These are phyloP conservation scores for Hemichromis elongatus DNA, from an alignment of 2,113 vertebrate species.

Conservation along the genomic window DNA sequence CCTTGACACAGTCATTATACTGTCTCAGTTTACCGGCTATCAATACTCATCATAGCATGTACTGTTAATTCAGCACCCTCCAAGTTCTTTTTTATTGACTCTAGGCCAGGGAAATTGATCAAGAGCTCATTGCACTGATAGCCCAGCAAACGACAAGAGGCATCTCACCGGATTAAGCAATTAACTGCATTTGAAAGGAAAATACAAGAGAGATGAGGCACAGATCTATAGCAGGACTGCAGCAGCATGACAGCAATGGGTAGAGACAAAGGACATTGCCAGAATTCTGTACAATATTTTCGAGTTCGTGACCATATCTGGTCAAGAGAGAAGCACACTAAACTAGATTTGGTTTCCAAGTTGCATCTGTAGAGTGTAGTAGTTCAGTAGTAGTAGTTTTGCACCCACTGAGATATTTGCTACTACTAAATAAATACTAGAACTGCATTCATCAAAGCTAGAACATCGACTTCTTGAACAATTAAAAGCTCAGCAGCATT, in stretches of 20 bases:
- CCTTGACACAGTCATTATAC: background rate
- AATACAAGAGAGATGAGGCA: background rate
- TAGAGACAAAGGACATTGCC: background rate
- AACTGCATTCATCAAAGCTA: background rate
- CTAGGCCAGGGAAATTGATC: background rate
- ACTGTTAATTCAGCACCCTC: background rate
- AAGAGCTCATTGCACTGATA: background rate
- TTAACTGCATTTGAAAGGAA: background rate
- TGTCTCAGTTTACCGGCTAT: background rate
- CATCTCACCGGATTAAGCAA: background rate
- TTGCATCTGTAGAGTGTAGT: background rate
- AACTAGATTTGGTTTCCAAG: background rate
- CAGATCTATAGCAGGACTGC: slow-evolving; percentile 52
- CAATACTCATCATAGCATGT: background rate
- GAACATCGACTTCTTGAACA: background rate
- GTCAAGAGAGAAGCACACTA: background rate
- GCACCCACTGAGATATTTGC: background rate
- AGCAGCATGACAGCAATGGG: slow-evolving; percentile 53
- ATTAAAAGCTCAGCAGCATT: background rate
- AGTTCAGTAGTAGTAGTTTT: too few relatives aligned
- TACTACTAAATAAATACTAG: background rate
- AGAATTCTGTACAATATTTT: background rate
- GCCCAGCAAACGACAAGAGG: background rate
- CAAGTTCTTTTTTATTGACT: background rate
- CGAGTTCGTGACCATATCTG: background rate